Conservation (phyloP, 2,797 vertebrate genomes). For the Sebastes melanostomus region DNA sequence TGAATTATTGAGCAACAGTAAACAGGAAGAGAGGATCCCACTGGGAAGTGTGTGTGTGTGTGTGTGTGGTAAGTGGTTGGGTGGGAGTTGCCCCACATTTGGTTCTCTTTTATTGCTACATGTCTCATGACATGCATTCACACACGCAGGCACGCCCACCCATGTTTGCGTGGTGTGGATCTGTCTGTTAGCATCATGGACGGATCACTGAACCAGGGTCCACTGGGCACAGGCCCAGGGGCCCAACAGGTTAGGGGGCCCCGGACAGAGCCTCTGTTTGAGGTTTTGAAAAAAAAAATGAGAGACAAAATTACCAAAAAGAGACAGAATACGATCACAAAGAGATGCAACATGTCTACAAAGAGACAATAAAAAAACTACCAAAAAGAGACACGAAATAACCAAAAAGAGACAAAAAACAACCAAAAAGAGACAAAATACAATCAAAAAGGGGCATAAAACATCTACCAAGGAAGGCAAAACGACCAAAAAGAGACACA, state of each 20-base stretch:
- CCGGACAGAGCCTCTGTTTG: no score
- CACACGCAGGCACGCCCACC: not conserved
- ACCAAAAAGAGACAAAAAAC: not conserved
- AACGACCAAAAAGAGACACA: no score
- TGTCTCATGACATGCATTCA: not conserved
- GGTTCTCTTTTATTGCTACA: slow-evolving; percentile 8
- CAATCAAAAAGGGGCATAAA: no score
- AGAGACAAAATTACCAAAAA: not conserved
- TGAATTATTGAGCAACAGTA: slow-evolving; percentile 75
- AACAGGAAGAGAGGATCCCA: slow-evolving; percentile 74
- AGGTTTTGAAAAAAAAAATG: no score
- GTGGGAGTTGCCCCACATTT: slow-evolving; percentile 40
- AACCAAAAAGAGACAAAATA: not conserved
- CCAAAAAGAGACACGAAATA: not conserved
- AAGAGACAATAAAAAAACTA: no score
- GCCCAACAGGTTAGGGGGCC: no score
- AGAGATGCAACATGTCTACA: no score
- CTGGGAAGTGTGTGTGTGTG: slow-evolving; percentile 9
- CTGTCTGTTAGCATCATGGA: not conserved
- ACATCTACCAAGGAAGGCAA: no score
- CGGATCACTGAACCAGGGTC: not conserved
- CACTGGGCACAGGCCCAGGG: not conserved
- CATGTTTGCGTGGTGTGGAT: not conserved
- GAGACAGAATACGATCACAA: not conserved
- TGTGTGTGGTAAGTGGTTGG: not conserved